These are phyloP conservation scores for Uromys caudimaculatus DNA, from an alignment of 2,797 vertebrate genomes.

Conservation along the genomic window DNA sequence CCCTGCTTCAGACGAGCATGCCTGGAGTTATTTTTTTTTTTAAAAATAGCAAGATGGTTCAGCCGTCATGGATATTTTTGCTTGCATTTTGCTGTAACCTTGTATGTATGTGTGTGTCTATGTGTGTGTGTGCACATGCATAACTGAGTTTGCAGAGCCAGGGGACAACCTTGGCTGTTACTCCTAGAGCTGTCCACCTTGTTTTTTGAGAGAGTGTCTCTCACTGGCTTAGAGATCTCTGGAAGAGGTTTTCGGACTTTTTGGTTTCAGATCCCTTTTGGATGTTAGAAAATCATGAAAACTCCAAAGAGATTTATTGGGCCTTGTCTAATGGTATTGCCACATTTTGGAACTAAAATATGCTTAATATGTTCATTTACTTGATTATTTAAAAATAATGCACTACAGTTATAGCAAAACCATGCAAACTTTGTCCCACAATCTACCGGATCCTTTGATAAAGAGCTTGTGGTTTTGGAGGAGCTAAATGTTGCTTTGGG, in stretches of 20 bases:
- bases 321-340: not conserved
- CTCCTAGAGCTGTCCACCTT: not conserved
- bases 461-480: not conserved
- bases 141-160: not conserved
- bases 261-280: not conserved
- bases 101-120: not conserved
- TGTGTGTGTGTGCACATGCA: no score
- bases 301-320: not conserved
- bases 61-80: not conserved
- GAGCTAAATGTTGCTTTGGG: not conserved
- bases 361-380: not conserved
- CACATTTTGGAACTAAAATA: not conserved
- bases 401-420: not conserved
- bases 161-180: not conserved
- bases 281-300: not conserved
- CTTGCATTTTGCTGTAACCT: slow-evolving; percentile 13
- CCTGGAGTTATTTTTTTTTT: not conserved
- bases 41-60: not conserved
- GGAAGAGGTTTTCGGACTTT: not conserved
- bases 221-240: not conserved
- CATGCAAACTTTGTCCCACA: not conserved
- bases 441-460: not conserved
- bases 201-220: not conserved
- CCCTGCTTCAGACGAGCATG: not conserved
- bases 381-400: not conserved